A percentile compares a stretch with the other conserved stretches of the same genome.
Evolutionary conservation across 2,113 vertebrate species (phyloP).

Genomic region (Syrrhaptes paradoxus): DNA sequence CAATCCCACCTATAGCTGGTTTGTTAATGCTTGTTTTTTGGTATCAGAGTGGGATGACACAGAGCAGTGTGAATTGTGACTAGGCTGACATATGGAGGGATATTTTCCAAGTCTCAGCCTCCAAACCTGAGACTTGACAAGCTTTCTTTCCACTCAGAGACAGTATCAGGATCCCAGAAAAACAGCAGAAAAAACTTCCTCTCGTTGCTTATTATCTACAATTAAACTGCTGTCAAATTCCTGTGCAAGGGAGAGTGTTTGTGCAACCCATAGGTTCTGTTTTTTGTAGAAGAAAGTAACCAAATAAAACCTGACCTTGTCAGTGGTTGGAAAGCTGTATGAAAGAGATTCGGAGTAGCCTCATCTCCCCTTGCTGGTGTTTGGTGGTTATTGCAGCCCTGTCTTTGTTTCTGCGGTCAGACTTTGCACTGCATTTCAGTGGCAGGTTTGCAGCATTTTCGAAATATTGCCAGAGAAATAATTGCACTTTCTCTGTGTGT

Average conservation of each 20-base stretch:
- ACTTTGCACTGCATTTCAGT: neutral
- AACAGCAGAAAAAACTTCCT: neutral
- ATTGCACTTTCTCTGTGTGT: neutral
- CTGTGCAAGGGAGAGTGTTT: neutral
- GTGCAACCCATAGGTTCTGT: neutral
- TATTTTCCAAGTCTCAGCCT: accelerated
- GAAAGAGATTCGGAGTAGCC: neutral
- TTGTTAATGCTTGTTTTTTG: neutral
- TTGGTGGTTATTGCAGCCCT: neutral
- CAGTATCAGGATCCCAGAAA: neutral
- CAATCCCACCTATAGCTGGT: neutral
- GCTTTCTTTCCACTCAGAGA: neutral
- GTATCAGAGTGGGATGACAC: neutral
- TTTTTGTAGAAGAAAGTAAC: neutral
- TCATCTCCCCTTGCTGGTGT: conserved; percentile 62
- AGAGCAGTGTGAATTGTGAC: neutral
- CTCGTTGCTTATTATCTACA: neutral
- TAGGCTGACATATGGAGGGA: neutral
- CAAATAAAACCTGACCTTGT: neutral
- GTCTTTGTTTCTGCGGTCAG: neutral
- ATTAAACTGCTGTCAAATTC: neutral
- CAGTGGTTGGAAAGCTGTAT: neutral
- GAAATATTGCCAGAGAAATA: neutral
- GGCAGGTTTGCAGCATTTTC: neutral
- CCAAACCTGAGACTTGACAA: neutral